Evolutionary conservation across 2,888 invertebrate species (phyloP), one percentile per base, ranked within the genome.

Genomic region (Brenthis hecate): DNA sequence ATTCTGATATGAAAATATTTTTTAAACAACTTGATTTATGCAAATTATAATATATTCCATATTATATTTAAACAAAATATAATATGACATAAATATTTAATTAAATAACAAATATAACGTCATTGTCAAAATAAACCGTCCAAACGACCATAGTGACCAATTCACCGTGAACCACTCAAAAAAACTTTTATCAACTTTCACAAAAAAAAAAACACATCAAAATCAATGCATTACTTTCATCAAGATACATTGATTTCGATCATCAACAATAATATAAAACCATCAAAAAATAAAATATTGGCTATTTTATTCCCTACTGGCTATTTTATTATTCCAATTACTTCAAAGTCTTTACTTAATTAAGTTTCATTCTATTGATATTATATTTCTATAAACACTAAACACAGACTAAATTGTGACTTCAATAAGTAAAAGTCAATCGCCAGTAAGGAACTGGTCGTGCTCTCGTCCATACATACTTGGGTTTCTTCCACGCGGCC

Each of bases 401-500:
- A 28, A 4, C 28, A 8, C 6, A 36, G 6, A 36, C 32, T 8
- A 36, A 36, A 36, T 2, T 28, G 11, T 43, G 36, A 8, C 36
- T 43, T 43, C 51, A 53, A 16, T 16, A 53, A 53, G 6, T 53
- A 11, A 53, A n/a, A 51, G 0, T n/a, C n/a, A n/a, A 6, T 16
- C 16, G 16, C 51, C n/a, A 53, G 6, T 16, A 53, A 11, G 11
- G 14, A 51, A 51, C 51, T 14, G 2, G 11, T 14, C 51, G 6
- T 43, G 36, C 36, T 8, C 8, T 36, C 36, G 6, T 47, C 13
- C 14, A 47, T 50, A 32, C 80, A 78, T 85, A 92, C 92, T 89
- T 92, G 77, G 91, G 89, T 74, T 92, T 93, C 80, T 91, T 92
- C 90, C 90, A 88, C 0, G 88, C 82, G 13, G 89, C 82, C 0